Percentiles rank a stretch among this genome's conserved stretches.
phyloP scores from a whole-genome alignment of 2,113 vertebrate genomes.

The Dryoscopus gambensis region DNA sequence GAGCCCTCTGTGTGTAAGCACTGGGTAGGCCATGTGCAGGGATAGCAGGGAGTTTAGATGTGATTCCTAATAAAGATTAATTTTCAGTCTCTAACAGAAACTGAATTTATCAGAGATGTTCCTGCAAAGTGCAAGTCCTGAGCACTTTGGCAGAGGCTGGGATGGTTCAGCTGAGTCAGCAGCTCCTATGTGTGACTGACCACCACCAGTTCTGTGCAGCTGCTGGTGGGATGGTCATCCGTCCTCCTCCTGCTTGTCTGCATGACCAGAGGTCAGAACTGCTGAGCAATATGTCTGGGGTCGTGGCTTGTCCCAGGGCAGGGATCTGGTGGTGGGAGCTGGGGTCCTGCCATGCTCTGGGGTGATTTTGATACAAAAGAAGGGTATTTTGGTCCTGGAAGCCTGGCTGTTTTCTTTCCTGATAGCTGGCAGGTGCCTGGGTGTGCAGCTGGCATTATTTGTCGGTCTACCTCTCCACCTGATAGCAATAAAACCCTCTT shows the following conservation, averaged over 20 bases:
- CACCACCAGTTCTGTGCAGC: neutral
- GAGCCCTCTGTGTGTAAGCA: neutral
- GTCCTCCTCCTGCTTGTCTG: neutral
- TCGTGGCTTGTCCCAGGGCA: neutral
- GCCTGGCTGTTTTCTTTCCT: neutral
- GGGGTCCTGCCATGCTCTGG: neutral
- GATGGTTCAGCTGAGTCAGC: neutral
- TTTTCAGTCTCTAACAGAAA: slow-evolving; percentile 33
- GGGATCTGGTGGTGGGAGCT: neutral
- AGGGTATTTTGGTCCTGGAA: neutral
- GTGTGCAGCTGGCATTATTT: neutral
- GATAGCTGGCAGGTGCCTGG: neutral
- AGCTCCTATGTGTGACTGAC: neutral
- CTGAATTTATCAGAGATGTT: neutral
- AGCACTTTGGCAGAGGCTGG: neutral
- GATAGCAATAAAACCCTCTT: neutral
- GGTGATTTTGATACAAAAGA: fast-evolving
- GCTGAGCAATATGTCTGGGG: fast-evolving
- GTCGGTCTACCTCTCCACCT: neutral
- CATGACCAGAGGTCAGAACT: neutral
- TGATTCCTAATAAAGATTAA: slow-evolving; percentile 6
- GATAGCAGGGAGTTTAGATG: neutral
- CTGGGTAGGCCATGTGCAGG: neutral
- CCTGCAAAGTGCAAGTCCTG: neutral
- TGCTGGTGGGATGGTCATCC: neutral